These are phyloP conservation scores for Eretmocerus hayati DNA, from an alignment of 2,888 invertebrate species.

Conservation along the genomic window DNA sequence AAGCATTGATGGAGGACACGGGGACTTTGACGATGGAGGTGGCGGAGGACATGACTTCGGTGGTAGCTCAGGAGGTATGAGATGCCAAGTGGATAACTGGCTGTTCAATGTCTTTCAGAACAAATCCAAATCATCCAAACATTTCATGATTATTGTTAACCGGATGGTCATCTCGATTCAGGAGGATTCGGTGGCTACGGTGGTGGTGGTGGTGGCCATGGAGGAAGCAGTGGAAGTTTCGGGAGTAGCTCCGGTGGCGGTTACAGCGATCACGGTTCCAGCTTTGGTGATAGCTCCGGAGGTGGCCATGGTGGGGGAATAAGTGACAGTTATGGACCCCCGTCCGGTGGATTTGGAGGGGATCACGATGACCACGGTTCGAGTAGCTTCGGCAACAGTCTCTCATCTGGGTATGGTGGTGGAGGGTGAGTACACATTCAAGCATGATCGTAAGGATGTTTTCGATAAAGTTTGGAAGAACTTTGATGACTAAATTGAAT, in stretches of 20 bases:
- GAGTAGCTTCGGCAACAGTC: constrained; percentile 23
- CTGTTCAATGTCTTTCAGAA: neutral
- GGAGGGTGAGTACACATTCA: constrained; percentile 28
- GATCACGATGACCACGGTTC: constrained; percentile 27
- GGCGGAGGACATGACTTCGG: constrained; percentile 16
- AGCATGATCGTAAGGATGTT: too few species aligned
- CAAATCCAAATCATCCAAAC: neutral
- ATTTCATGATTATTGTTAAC: neutral
- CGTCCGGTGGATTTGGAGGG: constrained; percentile 6
- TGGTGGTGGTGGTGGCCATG: constrained; percentile 9
- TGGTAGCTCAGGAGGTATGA: constrained; percentile 10
- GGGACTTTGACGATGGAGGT: constrained; percentile 24
- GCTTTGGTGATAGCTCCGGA: neutral
- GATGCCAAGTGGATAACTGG: neutral
- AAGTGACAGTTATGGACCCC: constrained; percentile 9
- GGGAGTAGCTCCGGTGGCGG: constrained; percentile 5
- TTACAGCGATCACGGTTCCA: neutral
- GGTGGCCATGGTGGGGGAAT: constrained; percentile 3
- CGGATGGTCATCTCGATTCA: too few species aligned
- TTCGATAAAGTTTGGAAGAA: too few species aligned
- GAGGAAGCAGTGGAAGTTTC: constrained; percentile 14
- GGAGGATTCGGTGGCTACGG: constrained; percentile 4
- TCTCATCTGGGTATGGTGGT: constrained; percentile 30
- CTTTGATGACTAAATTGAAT: too few species aligned
- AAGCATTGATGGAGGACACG: constrained; percentile 22